Conservation (phyloP, 2,797 vertebrate genomes). For the Mus caroli region DNA sequence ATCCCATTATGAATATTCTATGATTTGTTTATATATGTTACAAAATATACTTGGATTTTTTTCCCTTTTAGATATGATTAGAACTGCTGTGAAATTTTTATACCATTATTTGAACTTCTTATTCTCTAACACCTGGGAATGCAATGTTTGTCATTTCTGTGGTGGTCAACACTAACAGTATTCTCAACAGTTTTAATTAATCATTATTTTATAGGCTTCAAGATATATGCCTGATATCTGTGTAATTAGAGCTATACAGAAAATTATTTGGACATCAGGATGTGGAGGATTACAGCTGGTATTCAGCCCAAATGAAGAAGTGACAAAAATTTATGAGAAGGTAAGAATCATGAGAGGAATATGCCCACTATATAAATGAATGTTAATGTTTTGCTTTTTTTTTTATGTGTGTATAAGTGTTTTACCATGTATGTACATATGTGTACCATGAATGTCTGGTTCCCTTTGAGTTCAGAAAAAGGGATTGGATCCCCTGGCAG, state of each 20-base stretch:
- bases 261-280: slow-evolving; percentile 99
- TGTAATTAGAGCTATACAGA: slow-evolving; percentile 98
- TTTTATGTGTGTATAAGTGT: not conserved
- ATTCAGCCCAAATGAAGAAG: slow-evolving; percentile 98
- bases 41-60: not conserved
- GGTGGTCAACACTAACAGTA: not conserved
- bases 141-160: not conserved
- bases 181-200: slow-evolving; percentile 67
- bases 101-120: slow-evolving; percentile 41
- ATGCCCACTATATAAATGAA: not conserved
- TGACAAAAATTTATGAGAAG: slow-evolving; percentile 99
- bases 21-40: not conserved
- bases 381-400: not conserved
- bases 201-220: slow-evolving; percentile 94
- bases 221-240: slow-evolving; percentile 99
- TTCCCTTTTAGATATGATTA: not conserved
- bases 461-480: not conserved
- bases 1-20: slow-evolving; percentile 17
- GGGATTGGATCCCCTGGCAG: not conserved
- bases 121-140: slow-evolving; percentile 40
- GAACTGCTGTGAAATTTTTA: slow-evolving; percentile 37
- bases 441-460: not conserved
- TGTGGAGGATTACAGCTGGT: slow-evolving; percentile 98
- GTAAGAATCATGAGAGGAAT: slow-evolving; percentile 88
- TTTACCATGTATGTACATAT: not conserved